phyloP scores from a whole-genome alignment of 2,888 invertebrate species.

The Danaus chrysippus region DNA sequence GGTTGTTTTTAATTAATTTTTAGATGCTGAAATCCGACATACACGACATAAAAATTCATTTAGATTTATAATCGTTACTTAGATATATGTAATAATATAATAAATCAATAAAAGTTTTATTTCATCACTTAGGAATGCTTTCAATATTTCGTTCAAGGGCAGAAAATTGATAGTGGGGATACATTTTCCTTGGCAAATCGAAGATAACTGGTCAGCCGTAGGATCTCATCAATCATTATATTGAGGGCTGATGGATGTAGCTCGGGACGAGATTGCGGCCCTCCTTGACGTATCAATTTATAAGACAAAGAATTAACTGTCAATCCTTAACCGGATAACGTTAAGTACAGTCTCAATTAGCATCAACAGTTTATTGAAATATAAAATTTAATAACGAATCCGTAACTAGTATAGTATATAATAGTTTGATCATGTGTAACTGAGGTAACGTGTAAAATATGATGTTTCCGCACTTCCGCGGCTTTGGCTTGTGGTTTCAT shows the following conservation, averaged over 20 bases:
- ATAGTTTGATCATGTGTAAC: slow-evolving; percentile 20
- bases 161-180: slow-evolving; percentile 34
- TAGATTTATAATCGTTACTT: no score
- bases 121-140: neutral
- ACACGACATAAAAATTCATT: no score
- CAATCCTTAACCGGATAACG: slow-evolving; percentile 54
- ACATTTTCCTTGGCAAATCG: slow-evolving; percentile 36
- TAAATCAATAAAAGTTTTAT: neutral
- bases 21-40: neutral
- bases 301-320: slow-evolving; percentile 71
- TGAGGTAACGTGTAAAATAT: slow-evolving; percentile 32
- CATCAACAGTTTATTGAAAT: slow-evolving; percentile 3
- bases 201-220: slow-evolving; percentile 48
- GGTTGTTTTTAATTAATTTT: slow-evolving; percentile 37
- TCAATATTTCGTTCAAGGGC: slow-evolving; percentile 11
- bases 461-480: slow-evolving; percentile 33
- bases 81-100: neutral
- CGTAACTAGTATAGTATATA: slow-evolving; percentile 12
- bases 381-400: no score
- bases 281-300: slow-evolving; percentile 73
- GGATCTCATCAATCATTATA: slow-evolving; percentile 68
- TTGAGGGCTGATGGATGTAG: slow-evolving; percentile 59
- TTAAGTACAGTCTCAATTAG: slow-evolving; percentile 22
- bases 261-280: slow-evolving; percentile 59
- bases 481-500: slow-evolving; percentile 35